These are phyloP conservation scores for Xerus rutilus DNA, from an alignment of 2,797 vertebrate genomes.

Conservation along the genomic window DNA sequence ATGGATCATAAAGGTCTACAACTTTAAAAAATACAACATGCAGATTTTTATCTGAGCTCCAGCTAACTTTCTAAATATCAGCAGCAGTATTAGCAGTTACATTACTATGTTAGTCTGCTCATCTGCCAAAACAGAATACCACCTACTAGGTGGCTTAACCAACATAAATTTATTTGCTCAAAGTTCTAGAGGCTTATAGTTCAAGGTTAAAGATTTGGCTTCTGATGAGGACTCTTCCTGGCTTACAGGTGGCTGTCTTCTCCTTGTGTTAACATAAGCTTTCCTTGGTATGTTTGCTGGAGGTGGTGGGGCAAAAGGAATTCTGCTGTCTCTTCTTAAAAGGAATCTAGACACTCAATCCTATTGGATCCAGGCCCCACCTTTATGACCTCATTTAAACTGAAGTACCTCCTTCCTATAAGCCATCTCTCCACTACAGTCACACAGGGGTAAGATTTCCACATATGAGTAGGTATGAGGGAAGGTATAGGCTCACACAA, in stretches of 20 bases:
- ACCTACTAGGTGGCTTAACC: not conserved
- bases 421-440: not conserved
- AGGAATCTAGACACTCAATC: not conserved
- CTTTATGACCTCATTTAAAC: not conserved
- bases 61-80: not conserved
- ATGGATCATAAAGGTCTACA: not conserved
- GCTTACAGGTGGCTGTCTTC: too few species aligned
- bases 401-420: not conserved
- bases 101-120: not conserved
- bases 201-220: not conserved
- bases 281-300: not conserved
- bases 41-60: not conserved
- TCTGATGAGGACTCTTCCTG: not conserved
- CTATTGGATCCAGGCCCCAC: not conserved
- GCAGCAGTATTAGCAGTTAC: not conserved
- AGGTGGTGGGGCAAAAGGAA: not conserved
- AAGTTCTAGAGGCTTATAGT: not conserved
- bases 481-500: not conserved
- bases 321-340: not conserved
- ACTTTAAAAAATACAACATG: not conserved
- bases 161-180: not conserved
- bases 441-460: not conserved
- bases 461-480: not conserved
- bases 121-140: too few species aligned
- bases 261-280: not conserved